Evolutionary conservation across 2,113 vertebrate species (phyloP), one percentile per base, ranked within the genome.

Genomic region (Scophthalmus maximus): DNA sequence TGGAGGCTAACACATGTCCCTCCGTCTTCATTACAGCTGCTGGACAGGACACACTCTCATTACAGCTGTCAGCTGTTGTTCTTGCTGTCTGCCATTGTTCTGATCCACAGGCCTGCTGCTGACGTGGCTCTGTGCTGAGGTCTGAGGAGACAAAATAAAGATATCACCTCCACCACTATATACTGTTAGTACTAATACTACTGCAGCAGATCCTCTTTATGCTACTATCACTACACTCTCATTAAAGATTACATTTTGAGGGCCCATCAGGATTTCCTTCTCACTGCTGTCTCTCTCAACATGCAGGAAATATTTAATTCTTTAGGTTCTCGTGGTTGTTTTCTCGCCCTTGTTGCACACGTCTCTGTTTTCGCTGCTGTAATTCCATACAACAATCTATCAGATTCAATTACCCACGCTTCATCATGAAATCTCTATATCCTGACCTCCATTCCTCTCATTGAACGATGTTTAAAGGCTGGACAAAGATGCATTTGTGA

Each of bases 1-100:
- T 91, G 7, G 91, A 73, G 34, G 86, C 88, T 40, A 91, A 93
- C 73, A 87, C 65, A 0, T 90, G 92, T 84, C 84, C 83, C 73
- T 93, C 90, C 12, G 51, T 64, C 68, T 93, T 90, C 82, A 85
- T 93, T 76, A 91, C 71, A 2, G 91, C 94, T 32, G 83, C 51
- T 93, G 82, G 88, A 79, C 25, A 29, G 9, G 82, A 29, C 44
- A 65, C 82, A 71, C 32, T 34, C 71, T 90, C 88, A 63, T 68
- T 81, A 42, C 18, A 30, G 70, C 47, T 65, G 66, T 69, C 85
- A 76, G 84, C 67, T 79, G 78, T 51, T 83, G 88, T 58, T 75
- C 68, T 77, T 38, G 78, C 79, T 68, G 82, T 84, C 83, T 67
- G 89, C 82, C 67, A 58, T 78, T 76, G 87, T 68, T 73, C 77